Evolutionary conservation across 2,797 vertebrate species (phyloP), one percentile per base, ranked within the genome.

Genomic region (Esox lucius): DNA sequence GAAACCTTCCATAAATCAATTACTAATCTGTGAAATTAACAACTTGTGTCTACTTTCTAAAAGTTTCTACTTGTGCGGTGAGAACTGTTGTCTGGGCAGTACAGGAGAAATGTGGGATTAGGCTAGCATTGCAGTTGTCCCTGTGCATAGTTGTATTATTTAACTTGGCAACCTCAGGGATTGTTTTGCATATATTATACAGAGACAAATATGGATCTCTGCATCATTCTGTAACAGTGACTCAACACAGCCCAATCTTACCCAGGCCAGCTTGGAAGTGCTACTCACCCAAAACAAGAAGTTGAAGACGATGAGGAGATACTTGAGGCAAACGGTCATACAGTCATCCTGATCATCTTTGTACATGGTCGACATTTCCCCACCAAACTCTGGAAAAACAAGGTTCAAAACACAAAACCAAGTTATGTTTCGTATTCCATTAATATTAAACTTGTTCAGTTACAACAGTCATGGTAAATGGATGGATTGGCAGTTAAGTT

Each of bases 241-340:
- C 35, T 39, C 7, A 17, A 17, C 17, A 1, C 31, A 67, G 26
- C 24, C 19, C 12, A 67, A 16, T 31, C 24, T 19, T 16, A 67
- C 6, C 3, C 22, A 26, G 39, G 56, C n/a, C 22, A 12, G 22
- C 9, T 22, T 67, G 16, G 12, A 39, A 22, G 66, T 61, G 51
- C 2, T 19, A 93, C 95, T 95, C 87, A 97, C 96, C 96, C 96
- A 97, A 85, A 97, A 97, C 80, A 96, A 92, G 83, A 96, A 96
- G 89, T 96, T 97, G 86, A 96, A 96, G 68, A 95, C 73, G 77
- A 96, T 96, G 39, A 97, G 95, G 53, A 97, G 87, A 80, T 96
- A 96, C 85, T 96, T 97, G 78, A 97, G 91, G 76, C 95, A 96
- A 79, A 95, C 89, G 0, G 92, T 93, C 80, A 94, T 72, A 92